phyloP scores from a whole-genome alignment of 2,113 vertebrate genomes.

The Balaenoptera acutorostrata region DNA sequence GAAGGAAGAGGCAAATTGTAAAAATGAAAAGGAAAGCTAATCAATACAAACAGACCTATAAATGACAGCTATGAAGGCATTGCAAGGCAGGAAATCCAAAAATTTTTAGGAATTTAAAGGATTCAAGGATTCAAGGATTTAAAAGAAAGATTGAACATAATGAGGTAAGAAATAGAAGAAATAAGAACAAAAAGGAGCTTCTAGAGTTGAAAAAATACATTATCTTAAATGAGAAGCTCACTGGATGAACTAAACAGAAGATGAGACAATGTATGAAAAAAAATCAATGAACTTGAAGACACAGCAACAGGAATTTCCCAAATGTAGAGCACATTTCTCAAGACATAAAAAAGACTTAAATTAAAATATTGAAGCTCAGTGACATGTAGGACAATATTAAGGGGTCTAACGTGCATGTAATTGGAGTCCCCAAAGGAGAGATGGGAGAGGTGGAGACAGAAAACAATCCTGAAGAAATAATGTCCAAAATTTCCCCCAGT shows the following conservation, averaged over 20 bases:
- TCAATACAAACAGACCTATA: conserved; percentile 7
- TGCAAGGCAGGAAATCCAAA: neutral
- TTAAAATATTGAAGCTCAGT: neutral
- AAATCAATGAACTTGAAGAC: neutral
- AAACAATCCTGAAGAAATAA: neutral
- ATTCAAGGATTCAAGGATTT: neutral
- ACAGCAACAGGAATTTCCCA: neutral
- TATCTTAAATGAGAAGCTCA: neutral
- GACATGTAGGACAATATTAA: neutral
- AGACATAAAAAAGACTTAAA: neutral
- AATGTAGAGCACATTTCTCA: neutral
- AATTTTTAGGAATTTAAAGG: neutral
- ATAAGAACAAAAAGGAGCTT: neutral
- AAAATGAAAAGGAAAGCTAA: neutral
- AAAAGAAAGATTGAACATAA: neutral
- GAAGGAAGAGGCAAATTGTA: neutral
- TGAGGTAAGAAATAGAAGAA: neutral
- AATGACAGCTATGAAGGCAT: neutral
- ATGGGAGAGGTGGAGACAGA: neutral
- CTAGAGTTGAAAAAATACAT: conserved; percentile 9
- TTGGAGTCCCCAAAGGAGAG: neutral
- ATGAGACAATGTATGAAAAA: neutral
- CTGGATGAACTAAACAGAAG: neutral
- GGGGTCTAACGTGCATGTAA: neutral
- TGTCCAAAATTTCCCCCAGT: neutral